Evolutionary conservation across 2,888 invertebrate species (phyloP), one percentile per base, ranked within the genome.

Genomic region (Eupeodes luniger): DNA sequence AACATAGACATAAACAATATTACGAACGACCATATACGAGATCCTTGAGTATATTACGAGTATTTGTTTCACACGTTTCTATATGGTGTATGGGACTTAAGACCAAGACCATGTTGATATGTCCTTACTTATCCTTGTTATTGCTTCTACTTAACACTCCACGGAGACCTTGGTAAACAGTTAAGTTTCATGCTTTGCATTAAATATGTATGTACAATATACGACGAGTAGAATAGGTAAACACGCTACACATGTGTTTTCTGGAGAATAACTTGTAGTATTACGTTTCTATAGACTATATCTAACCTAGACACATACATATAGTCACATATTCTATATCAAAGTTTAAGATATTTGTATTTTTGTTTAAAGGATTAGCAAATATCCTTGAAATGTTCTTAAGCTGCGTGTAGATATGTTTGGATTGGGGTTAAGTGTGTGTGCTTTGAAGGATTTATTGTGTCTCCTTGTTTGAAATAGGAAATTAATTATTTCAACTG

Each of bases 91-190:
- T n/a, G 14, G 2, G n/a, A 10, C 14, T 47, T 14, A 2, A 34
- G 27, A 27, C 27, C 27, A 27, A 27, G 34, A 11, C 51, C 67
- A 67, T 51, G 47, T 47, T 53, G 53, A 5, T 14, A 49, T 51
- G 53, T n/a, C 51, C 34, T 34, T 67, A 36, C 34, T 34, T 67
- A 36, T 67, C 16, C 36, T 36, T 67, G 16, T 67, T 67, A 36
- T 67, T 67, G 51, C 34, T 51, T 67, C 36, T 53, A 51, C 51
- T 67, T 53, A 67, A 51, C 67, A 67, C 67, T 51, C 67, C 67
- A 67, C n/a, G 36, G 51, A 67, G 51, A 67, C 51, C 67, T 36
- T 67, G 67, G 34, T 44, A 67, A 67, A 36, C 67, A 67, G 51
- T 51, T 67, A 67, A 67, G 51, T 67, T 51, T 67, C 34, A 67